phyloP scores from a whole-genome alignment of 2,797 vertebrate species.

The Masticophis lateralis region DNA sequence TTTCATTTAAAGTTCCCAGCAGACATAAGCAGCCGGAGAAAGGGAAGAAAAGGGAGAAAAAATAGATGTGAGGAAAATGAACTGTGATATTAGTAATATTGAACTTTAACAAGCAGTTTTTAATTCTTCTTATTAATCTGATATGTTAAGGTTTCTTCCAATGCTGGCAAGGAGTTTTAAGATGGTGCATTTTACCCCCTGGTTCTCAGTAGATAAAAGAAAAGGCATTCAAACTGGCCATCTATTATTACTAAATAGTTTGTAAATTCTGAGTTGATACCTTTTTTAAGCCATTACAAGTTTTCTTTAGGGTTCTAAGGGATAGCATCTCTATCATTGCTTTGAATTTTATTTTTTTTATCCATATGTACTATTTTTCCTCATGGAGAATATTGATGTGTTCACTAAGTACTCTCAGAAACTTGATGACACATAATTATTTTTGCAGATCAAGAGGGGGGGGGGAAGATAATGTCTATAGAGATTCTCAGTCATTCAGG shows the following conservation, averaged over 20 bases:
- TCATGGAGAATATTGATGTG: neutral
- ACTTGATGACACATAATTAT: neutral
- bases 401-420: neutral
- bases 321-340: neutral
- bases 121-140: neutral
- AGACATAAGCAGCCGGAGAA: constrained; percentile 49
- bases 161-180: constrained; percentile 21
- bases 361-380: neutral
- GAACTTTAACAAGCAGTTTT: constrained; percentile 37
- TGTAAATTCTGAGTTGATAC: neutral
- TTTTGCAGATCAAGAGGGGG: neutral
- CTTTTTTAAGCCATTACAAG: neutral
- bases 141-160: neutral
- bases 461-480: no score
- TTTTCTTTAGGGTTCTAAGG: neutral
- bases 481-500: no score
- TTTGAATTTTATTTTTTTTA: neutral
- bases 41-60: constrained; percentile 49
- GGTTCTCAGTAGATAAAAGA: no score
- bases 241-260: neutral
- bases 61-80: constrained; percentile 35
- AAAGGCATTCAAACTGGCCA: neutral
- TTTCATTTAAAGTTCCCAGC: constrained; percentile 64
- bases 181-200: neutral
- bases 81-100: constrained; percentile 19